Base-by-base conservation (phyloP, 1,140 invertebrate genomes). In the Parapsyche elsis region DNA sequence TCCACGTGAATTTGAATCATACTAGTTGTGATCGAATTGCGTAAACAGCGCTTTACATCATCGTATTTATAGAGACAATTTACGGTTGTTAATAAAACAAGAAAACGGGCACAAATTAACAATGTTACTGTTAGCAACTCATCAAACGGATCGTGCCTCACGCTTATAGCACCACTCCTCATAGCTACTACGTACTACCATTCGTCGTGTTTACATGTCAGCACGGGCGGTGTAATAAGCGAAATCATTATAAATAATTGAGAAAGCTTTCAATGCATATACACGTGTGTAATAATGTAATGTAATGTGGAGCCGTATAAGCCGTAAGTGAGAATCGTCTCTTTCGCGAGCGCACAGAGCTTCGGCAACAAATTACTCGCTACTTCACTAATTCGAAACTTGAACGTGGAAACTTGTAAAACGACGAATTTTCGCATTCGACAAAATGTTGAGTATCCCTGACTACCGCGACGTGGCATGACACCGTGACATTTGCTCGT, bases 51-150 rank as follows among this genome's bases (percentile, higher is more conserved):
- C 30, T 38, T 38, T 7, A 38, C 30, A 38, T 7, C 30, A 7
- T 38, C 30, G 2, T 38, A 38, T 38, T 38, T 7, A 38, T 7
- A 38, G 30, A 38, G 30, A 38, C 30, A 38, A 38, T 38, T 38
- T 38, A 4, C 30, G 7, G 1, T 38, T 38, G 64, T 67, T 24
- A 4, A 67, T 67, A 67, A 67, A 61, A 12, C 24, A 67, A 67
- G 24, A 26, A 67, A 67, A 67, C 24, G 24, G 9, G 64, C 64
- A 23, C 9, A 67, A 23, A 67, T 67, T 67, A 67, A 67, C 64
- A 67, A 67, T 67, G 64, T 67, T 67, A 67, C 64, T 67, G 64
- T 67, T 67, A 67, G 24, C 64, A 67, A 67, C 19, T 67, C 64
- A 67, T 67, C 64, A 67, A 67, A 67, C 21, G 23, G 24, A 67